phyloP scores from a whole-genome alignment of 2,797 vertebrate species.

The Dendrocincla tyrannina region DNA sequence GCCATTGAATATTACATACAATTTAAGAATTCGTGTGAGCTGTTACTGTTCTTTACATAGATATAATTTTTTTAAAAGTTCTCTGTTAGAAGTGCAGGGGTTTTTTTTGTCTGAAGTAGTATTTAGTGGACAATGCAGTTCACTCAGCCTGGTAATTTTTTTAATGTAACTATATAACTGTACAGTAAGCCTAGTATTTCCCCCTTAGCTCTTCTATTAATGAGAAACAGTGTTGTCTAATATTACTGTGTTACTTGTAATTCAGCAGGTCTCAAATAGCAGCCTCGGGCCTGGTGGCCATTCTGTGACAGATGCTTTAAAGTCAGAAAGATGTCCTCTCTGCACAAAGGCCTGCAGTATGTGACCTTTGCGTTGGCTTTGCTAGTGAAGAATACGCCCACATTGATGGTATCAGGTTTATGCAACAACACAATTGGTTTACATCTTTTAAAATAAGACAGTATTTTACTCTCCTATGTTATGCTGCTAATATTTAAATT shows the following conservation, averaged over 20 bases:
- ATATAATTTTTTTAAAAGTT: background rate
- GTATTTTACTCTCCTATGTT: background rate
- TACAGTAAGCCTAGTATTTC: background rate
- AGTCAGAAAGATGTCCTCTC: constrained; percentile 1
- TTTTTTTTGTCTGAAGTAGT: background rate
- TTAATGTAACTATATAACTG: background rate
- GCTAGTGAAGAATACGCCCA: background rate
- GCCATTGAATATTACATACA: background rate
- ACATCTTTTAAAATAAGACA: background rate
- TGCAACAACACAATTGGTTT: background rate
- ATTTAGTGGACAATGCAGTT: background rate
- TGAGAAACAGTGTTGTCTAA: constrained; percentile 36
- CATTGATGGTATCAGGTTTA: background rate
- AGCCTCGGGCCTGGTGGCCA: constrained; percentile 20
- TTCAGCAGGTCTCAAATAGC: background rate
- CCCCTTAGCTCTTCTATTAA: constrained; percentile 27
- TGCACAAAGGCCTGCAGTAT: background rate
- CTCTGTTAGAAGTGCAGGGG: background rate
- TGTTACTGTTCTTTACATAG: background rate
- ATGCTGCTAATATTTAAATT: background rate
- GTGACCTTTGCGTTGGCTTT: background rate
- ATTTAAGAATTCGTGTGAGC: background rate
- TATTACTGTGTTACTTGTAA: constrained; percentile 21
- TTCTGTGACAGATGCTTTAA: background rate
- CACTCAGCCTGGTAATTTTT: background rate